These are phyloP conservation scores for Arvicanthis niloticus DNA, from an alignment of 2,113 vertebrate genomes.

Conservation along the genomic window DNA sequence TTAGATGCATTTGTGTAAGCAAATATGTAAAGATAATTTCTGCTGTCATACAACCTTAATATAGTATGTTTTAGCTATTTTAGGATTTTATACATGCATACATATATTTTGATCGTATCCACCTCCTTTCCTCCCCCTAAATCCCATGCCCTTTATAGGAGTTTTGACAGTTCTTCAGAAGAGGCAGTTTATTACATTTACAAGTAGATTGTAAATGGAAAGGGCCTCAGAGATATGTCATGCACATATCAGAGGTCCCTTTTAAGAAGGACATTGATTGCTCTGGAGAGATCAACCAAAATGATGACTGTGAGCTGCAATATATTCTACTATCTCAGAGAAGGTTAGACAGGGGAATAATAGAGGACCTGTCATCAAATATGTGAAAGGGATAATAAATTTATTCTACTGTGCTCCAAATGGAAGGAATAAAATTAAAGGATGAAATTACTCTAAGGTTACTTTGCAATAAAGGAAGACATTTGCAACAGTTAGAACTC, in stretches of 20 bases:
- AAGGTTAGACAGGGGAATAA: conserved; percentile 3
- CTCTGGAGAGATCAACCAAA: conserved; percentile 48
- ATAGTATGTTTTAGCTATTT: background rate
- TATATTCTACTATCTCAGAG: background rate
- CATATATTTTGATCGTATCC: background rate
- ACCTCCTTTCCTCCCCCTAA: background rate
- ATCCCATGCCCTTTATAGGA: background rate
- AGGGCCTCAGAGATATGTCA: background rate
- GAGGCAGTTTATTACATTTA: conserved; percentile 19
- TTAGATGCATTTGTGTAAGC: background rate
- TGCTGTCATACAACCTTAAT: background rate
- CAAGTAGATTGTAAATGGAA: background rate
- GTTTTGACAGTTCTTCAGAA: background rate
- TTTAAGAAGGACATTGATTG: conserved; percentile 34
- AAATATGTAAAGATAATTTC: background rate
- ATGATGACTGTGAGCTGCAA: background rate
- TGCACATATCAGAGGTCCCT: background rate
- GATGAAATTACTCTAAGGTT: conserved; percentile 37
- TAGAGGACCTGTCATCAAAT: conserved; percentile 28
- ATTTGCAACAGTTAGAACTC: background rate
- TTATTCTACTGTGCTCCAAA: conserved; percentile 57
- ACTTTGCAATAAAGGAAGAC: conserved; percentile 51
- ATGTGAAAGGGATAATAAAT: conserved; percentile 66
- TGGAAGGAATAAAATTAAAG: conserved; percentile 67
- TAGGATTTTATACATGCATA: background rate